Conservation (phyloP, 2,888 invertebrate genomes). For the Drepanosiphum platanoidis region DNA sequence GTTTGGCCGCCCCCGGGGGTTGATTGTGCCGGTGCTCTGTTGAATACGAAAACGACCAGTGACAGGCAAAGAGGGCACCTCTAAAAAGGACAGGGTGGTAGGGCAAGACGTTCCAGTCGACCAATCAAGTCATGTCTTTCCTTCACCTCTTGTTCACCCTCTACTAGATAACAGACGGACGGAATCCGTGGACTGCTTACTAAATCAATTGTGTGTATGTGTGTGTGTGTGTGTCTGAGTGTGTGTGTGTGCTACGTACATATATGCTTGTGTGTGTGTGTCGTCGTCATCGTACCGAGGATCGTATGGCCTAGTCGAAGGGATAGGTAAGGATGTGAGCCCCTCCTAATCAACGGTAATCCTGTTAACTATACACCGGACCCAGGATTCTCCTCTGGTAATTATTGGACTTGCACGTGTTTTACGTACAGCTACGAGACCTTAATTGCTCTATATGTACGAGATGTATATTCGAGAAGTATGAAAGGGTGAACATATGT, state of each 20-base stretch:
- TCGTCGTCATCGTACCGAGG: slow-evolving; percentile 22
- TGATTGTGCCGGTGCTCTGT: slow-evolving; percentile 57
- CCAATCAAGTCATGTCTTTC: slow-evolving; percentile 46
- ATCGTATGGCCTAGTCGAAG: slow-evolving; percentile 11
- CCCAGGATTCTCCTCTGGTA: slow-evolving; percentile 38
- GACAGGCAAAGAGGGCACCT: slow-evolving; percentile 6
- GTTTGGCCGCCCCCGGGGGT: slow-evolving; percentile 52
- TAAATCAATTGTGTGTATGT: slow-evolving; percentile 55
- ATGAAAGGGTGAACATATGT: background rate
- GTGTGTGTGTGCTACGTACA: background rate
- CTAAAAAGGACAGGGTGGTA: background rate
- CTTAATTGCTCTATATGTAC: slow-evolving; percentile 37
- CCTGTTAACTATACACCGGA: slow-evolving; percentile 53
- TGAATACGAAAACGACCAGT: slow-evolving; percentile 51
- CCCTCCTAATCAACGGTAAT: slow-evolving; percentile 57
- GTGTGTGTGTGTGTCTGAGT: background rate
- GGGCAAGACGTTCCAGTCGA: slow-evolving; percentile 42
- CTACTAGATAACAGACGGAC: slow-evolving; percentile 22
- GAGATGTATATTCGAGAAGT: slow-evolving; percentile 35
- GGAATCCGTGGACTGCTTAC: slow-evolving; percentile 61
- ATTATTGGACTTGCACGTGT: slow-evolving; percentile 48
- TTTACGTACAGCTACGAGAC: slow-evolving; percentile 28
- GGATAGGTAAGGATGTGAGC: background rate
- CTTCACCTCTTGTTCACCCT: background rate
- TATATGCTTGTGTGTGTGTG: background rate